Evolutionary conservation across 2,797 vertebrate species (phyloP).

Genomic region (Chrysocyon brachyurus): DNA sequence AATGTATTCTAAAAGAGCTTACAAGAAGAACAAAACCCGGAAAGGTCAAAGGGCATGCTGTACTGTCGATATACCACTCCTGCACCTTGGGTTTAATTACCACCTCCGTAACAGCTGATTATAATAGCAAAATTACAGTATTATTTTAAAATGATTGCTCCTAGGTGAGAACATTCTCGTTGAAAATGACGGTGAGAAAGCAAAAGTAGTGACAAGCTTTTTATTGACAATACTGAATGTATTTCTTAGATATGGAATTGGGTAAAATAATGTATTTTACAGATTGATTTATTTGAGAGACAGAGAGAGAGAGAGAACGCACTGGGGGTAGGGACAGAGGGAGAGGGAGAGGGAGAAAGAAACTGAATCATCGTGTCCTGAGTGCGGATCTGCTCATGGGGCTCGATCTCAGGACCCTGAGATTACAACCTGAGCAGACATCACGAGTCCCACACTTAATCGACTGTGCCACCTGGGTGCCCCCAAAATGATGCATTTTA

Average conservation of each 20-base stretch:
- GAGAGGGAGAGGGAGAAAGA: not conserved
- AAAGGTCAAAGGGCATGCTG: not conserved
- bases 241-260: not conserved
- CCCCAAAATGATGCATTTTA: not conserved
- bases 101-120: not conserved
- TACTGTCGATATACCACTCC: not conserved
- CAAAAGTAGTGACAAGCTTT: not conserved
- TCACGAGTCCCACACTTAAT: not conserved
- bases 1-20: not conserved
- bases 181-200: not conserved
- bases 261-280: not conserved
- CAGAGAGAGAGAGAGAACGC: not conserved
- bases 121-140: not conserved
- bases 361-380: not conserved
- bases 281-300: not conserved
- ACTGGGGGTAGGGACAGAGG: no score
- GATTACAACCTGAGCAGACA: not conserved
- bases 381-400: not conserved
- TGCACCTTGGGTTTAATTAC: not conserved
- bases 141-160: not conserved
- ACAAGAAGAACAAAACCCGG: not conserved
- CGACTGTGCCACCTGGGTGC: not conserved
- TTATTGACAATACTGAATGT: not conserved
- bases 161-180: not conserved
- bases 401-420: not conserved